These are phyloP conservation scores for Apamea crenata DNA, from an alignment of 2,888 invertebrate genomes.

Conservation along the genomic window DNA sequence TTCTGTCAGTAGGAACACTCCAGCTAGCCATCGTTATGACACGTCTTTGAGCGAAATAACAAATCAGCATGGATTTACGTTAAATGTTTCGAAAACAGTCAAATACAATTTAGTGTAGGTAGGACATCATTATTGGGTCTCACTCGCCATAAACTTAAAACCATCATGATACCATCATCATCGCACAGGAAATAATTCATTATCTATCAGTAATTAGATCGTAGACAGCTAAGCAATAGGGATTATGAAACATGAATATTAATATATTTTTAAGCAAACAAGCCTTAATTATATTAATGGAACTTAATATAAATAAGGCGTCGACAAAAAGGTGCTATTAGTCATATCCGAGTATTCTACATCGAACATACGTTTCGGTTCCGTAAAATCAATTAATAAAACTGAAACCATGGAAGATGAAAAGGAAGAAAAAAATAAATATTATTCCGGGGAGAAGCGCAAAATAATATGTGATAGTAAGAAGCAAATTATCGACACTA, in stretches of 20 bases:
- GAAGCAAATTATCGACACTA: constrained; percentile 44
- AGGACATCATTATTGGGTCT: not conserved
- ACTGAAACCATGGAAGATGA: constrained; percentile 28
- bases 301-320: constrained; percentile 35
- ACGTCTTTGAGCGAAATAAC: not conserved
- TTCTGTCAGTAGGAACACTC: not conserved
- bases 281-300: constrained; percentile 39
- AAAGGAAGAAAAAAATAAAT: constrained; percentile 37
- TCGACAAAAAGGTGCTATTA: constrained; percentile 26
- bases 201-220: constrained; percentile 4
- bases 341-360: constrained; percentile 35
- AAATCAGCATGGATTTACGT: not conserved
- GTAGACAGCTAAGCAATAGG: not conserved
- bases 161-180: not conserved
- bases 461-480: constrained; percentile 31
- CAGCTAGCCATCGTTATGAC: not conserved
- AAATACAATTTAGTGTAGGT: not conserved
- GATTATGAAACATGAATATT: constrained; percentile 28
- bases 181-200: constrained; percentile 24
- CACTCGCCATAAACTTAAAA: not conserved
- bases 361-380: constrained; percentile 24
- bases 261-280: constrained; percentile 17
- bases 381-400: constrained; percentile 3
- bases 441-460: constrained; percentile 17
- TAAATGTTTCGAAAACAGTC: not conserved